Percentiles rank a stretch among this genome's conserved stretches.
Conservation (phyloP, 1,140 invertebrate genomes). For the Archivesica marissinica region DNA sequence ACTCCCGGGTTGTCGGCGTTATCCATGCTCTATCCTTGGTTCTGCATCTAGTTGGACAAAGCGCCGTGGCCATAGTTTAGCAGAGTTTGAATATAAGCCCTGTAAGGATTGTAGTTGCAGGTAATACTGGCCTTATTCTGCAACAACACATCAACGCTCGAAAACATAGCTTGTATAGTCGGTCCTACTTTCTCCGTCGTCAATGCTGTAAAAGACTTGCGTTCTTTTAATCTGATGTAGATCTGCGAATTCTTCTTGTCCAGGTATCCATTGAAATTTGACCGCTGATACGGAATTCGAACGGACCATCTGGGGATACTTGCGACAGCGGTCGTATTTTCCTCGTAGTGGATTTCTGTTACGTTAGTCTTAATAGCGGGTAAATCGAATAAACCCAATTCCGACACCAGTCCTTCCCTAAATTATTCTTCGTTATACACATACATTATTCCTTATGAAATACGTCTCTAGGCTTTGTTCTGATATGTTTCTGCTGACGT, state of each 20-base stretch:
- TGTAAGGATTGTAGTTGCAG: slow-evolving; percentile 41
- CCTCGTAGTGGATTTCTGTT: slow-evolving; percentile 48
- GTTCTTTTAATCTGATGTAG: neutral
- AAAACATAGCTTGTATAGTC: neutral
- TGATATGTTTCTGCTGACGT: too few species aligned
- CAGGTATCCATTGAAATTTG: slow-evolving; percentile 47
- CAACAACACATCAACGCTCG: neutral
- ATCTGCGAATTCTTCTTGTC: slow-evolving; percentile 43
- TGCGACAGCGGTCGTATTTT: slow-evolving; percentile 58
- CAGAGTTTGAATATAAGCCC: slow-evolving; percentile 31
- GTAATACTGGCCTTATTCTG: slow-evolving; percentile 18
- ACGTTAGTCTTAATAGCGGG: slow-evolving; percentile 50
- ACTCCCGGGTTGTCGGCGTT: slow-evolving; percentile 11
- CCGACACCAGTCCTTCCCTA: slow-evolving; percentile 19
- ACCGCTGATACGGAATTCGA: slow-evolving; percentile 57
- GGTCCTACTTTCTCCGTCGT: neutral
- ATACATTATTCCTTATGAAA: too few species aligned
- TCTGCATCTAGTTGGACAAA: neutral
- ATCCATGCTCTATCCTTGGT: neutral
- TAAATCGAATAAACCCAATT: slow-evolving; percentile 49
- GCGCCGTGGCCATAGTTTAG: slow-evolving; percentile 25
- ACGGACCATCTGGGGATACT: slow-evolving; percentile 42
- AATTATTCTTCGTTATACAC: slow-evolving; percentile 13
- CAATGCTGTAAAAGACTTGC: neutral
- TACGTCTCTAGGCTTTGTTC: too few species aligned